Conservation (phyloP, 2,113 vertebrate genomes). For the Rhagologus leucostigma region DNA sequence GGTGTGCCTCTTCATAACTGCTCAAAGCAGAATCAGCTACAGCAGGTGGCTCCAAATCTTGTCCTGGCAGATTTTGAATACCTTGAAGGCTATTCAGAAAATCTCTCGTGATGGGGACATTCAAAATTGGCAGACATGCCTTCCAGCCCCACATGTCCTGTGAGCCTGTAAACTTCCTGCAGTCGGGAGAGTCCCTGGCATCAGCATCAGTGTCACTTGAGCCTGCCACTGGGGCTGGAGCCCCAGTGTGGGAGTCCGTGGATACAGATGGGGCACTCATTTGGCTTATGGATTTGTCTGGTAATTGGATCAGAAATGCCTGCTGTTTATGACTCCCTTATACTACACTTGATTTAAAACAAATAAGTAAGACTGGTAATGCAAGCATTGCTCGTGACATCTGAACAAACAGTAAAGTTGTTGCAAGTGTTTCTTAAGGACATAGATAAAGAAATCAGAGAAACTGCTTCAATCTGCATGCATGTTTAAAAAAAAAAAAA, state of each 20-base stretch:
- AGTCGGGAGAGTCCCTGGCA: not conserved
- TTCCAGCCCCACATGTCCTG: not conserved
- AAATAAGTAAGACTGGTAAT: not conserved
- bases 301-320: not conserved
- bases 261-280: not conserved
- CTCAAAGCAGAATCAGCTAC: not conserved
- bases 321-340: not conserved
- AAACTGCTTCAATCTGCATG: not conserved
- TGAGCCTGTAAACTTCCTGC: not conserved
- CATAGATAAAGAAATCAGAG: not conserved
- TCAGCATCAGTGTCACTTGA: rapidly evolving
- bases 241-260: not conserved
- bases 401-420: not conserved
- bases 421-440: not conserved
- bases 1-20: not conserved
- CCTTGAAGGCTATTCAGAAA: not conserved
- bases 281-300: not conserved
- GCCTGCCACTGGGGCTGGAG: not conserved
- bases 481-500: not conserved
- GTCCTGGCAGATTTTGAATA: not conserved
- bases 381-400: not conserved
- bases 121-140: not conserved
- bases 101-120: too few species aligned
- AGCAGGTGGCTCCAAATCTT: not conserved
- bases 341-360: not conserved